Percentiles rank a stretch among this genome's conserved stretches.
Evolutionary conservation across 2,797 vertebrate genomes (phyloP).

Genomic region (Myotis pilosus): DNA sequence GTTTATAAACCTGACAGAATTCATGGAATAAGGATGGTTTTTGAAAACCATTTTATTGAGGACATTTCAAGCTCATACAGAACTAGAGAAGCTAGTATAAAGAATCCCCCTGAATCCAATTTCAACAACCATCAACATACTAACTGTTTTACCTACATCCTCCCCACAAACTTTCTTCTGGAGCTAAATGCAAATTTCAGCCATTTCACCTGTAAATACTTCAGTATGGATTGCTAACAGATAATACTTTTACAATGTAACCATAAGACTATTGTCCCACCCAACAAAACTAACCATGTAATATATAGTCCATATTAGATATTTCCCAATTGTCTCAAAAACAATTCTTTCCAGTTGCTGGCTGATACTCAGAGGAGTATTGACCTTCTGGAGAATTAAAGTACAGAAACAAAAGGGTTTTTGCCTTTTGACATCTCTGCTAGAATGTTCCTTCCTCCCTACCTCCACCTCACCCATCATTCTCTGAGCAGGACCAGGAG

Average conservation of each 20-base stretch:
- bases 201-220: neutral
- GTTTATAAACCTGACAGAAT: neutral
- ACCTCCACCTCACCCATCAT: neutral
- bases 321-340: neutral
- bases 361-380: neutral
- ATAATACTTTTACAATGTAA: neutral
- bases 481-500: neutral
- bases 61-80: neutral
- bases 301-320: neutral
- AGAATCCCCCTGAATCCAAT: neutral
- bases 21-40: neutral
- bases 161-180: neutral
- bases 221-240: neutral
- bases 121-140: neutral
- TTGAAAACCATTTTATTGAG: neutral
- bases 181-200: neutral
- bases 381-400: neutral
- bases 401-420: neutral
- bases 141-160: neutral
- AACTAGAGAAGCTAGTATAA: neutral
- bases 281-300: neutral
- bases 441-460: neutral
- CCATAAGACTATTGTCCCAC: neutral
- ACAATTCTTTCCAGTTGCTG: neutral
- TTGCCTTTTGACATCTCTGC: neutral